Evolutionary conservation across 2,888 invertebrate genomes (phyloP).

Genomic region (Cerceris rybyensis): DNA sequence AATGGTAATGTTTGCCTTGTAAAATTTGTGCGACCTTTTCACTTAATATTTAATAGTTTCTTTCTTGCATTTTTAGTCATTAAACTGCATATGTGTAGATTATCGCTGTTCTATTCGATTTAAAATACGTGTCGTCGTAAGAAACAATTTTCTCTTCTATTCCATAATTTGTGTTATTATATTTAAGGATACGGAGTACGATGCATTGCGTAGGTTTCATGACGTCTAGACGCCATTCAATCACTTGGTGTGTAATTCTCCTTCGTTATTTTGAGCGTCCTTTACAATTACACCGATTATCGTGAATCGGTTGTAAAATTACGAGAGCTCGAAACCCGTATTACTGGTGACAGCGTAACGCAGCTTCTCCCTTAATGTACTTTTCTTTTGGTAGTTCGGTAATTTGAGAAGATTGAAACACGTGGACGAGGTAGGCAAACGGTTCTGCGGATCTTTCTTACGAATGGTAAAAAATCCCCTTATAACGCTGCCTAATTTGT

Average conservation of each 20-base stretch:
- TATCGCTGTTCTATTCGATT: slow-evolving; percentile 11
- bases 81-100: not conserved
- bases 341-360: slow-evolving; percentile 98
- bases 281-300: slow-evolving; percentile 3
- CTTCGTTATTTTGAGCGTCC: slow-evolving; percentile 37
- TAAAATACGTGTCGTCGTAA: slow-evolving; percentile 7
- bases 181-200: not conserved
- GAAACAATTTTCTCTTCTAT: slow-evolving; percentile 14
- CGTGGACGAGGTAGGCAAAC: slow-evolving; percentile 99
- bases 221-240: slow-evolving; percentile 52
- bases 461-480: slow-evolving; percentile 98
- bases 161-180: slow-evolving; percentile 7
- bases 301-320: slow-evolving; percentile 74
- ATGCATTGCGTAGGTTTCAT: slow-evolving; percentile 15
- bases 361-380: slow-evolving; percentile 96
- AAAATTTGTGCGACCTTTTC: slow-evolving; percentile 48
- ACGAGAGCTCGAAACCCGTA: slow-evolving; percentile 99
- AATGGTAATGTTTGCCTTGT: not conserved
- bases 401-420: slow-evolving; percentile 99
- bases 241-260: slow-evolving; percentile 48
- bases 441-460: slow-evolving; percentile 95
- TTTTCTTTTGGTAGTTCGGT: slow-evolving; percentile 98
- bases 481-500: slow-evolving; percentile 92
- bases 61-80: not conserved
- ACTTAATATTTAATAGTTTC: slow-evolving; percentile 31